Base-by-base conservation (phyloP, 2,797 vertebrate species). In the Myripristis jacobus region DNA sequence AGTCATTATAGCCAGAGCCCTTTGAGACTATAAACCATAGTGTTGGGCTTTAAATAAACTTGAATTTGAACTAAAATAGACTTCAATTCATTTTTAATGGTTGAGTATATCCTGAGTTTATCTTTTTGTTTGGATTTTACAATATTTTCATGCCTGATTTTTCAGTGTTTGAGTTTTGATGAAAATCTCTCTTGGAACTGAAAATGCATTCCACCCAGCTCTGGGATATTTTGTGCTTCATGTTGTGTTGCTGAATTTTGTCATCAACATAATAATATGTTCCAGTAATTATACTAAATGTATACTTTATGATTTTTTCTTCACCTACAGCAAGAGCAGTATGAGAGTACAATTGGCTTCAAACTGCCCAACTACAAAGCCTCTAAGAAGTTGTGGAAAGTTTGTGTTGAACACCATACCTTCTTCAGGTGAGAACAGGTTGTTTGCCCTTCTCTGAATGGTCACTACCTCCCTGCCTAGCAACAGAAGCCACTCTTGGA, bases 351-450 rank as follows among this genome's bases (percentile, higher is more conserved):
- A 34, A 95, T 99, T 55, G 96, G 95, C 51, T 99, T 98, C 90
- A 98, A 95, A 73, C 94, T 99, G 77, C 95, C 97, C 41, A 98
- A 96, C 92, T 98, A 98, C 86, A 94, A 96, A 83, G 96, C 97
- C 55, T 96, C 97, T 0, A 99, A 99, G 94, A 97, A 97, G 87
- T 91, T 99, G 77, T 99, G 98, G 98, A 99, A 97, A 91, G 96
- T 97, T 27, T 97, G 96, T 66, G 96, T 98, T 34, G 98, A 99
- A 44, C 95, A 98, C 80, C 97, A 99, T 70, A 97, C 96, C 0
- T 99, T 99, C 92, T 99, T 98, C 93, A 97, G 98, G 98, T 99
- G 84, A 79, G 71, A 44, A 31, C 43, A 56, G 8, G n/a, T 63
- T 41, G 6, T 29, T 65, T 4, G 0, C 7, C 15, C 59, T 34